phyloP scores from a whole-genome alignment of 2,888 invertebrate genomes.

The Phalera bucephala region DNA sequence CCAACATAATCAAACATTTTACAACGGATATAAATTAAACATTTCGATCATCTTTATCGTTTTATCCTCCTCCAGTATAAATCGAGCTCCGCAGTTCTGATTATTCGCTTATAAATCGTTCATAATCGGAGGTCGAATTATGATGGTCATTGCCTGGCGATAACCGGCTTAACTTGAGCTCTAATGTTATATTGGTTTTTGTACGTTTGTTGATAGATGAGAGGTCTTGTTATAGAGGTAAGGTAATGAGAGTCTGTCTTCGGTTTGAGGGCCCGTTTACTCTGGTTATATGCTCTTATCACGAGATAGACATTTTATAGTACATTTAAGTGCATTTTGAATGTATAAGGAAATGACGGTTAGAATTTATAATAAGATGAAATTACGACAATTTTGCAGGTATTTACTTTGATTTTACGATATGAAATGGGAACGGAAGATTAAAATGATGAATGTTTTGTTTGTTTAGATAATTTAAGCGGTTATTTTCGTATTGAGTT shows the following conservation, averaged over 20 bases:
- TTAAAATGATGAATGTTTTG: no score
- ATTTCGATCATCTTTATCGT: conserved; percentile 30
- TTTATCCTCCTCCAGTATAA: conserved; percentile 23
- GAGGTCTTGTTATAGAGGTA: conserved; percentile 1
- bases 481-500: no score
- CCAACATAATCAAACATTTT: conserved; percentile 39
- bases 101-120: conserved; percentile 5
- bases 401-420: conserved; percentile 16
- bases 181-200: background rate
- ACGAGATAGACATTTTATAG: conserved; percentile 25
- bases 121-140: conserved; percentile 11
- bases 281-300: conserved; percentile 12
- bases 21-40: conserved; percentile 42
- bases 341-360: conserved; percentile 12
- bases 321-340: conserved; percentile 20
- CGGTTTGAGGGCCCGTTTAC: conserved; percentile 11
- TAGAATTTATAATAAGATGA: conserved; percentile 10
- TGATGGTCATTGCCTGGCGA: conserved; percentile 12
- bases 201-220: background rate
- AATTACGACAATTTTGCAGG: background rate
- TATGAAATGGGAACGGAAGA: no score
- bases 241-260: conserved; percentile 17
- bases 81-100: conserved; percentile 11
- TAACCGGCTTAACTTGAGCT: conserved; percentile 9
- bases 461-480: no score